phyloP scores from a whole-genome alignment of 2,797 vertebrate genomes.

The Brachymystax lenok region DNA sequence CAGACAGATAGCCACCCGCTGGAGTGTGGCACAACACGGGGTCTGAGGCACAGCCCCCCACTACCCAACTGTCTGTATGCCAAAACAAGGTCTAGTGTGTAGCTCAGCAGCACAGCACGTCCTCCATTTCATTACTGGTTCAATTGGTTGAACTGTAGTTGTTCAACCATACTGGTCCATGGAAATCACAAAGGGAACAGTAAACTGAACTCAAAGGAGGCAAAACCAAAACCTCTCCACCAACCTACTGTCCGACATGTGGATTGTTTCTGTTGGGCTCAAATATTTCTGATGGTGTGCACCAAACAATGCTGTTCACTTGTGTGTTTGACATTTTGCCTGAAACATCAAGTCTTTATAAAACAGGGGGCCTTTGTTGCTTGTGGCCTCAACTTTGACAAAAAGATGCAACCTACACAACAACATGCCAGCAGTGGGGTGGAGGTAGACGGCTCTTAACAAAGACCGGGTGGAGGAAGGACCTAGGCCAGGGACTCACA shows the following conservation, averaged over 20 bases:
- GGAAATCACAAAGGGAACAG: constrained; percentile 17
- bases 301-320: constrained; percentile 2
- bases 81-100: constrained; percentile 6
- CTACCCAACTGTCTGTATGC: constrained; percentile 22
- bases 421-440: background rate
- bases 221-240: constrained; percentile 1
- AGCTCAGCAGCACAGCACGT: background rate
- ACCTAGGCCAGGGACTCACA: constrained; percentile 82
- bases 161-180: constrained; percentile 26
- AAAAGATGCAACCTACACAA: constrained; percentile 1
- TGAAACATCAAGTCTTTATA: constrained; percentile 13
- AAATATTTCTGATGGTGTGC: background rate
- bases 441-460: background rate
- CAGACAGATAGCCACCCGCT: constrained; percentile 70
- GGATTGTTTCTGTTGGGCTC: background rate
- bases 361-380: constrained; percentile 25
- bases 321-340: constrained; percentile 21
- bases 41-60: constrained; percentile 46
- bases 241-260: constrained; percentile 14
- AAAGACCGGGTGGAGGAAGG: background rate
- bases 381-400: background rate
- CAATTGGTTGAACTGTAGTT: background rate
- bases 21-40: constrained; percentile 22
- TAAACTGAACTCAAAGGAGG: background rate
- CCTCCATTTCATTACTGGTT: background rate